These are phyloP conservation scores for Goniozus legneri DNA, from an alignment of 1,140 invertebrate genomes.

Conservation along the genomic window DNA sequence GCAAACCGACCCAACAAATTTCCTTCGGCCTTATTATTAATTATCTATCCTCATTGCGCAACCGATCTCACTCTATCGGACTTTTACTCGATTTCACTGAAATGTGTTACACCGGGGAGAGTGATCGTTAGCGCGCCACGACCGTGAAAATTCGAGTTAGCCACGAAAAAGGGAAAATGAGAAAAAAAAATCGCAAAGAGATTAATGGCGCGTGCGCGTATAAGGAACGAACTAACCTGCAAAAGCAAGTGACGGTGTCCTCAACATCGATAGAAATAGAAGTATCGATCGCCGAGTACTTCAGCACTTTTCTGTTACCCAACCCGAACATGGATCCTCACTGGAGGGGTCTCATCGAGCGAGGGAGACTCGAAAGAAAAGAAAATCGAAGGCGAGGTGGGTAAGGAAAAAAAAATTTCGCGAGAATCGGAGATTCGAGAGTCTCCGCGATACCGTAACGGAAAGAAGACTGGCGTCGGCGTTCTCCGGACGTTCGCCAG, in stretches of 20 bases:
- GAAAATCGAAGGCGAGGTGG: not conserved
- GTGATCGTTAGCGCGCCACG: no score
- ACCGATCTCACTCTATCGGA: no score
- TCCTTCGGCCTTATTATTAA: no score
- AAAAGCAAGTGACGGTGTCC: constrained; percentile 72
- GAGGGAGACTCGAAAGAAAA: no score
- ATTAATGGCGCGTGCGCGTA: not conserved
- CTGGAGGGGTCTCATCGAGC: constrained; percentile 1
- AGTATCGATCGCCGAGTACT: constrained; percentile 41
- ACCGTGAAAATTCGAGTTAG: no score
- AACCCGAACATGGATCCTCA: constrained; percentile 40
- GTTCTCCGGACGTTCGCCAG: constrained; percentile 31
- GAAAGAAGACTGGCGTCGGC: constrained; percentile 20
- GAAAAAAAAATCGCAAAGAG: no score
- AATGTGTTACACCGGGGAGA: no score
- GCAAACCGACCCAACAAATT: no score
- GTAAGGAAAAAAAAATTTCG: not conserved
- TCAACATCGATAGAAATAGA: constrained; percentile 63
- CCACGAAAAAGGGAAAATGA: no score
- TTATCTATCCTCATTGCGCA: no score
- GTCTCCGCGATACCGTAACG: constrained; percentile 12
- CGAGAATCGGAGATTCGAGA: constrained; percentile 6
- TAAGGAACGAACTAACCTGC: constrained; percentile 58
- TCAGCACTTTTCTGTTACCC: constrained; percentile 36
- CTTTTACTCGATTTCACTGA: no score